These are phyloP conservation scores for Vulpes lagopus DNA, from an alignment of 2,113 vertebrate species.

Conservation along the genomic window DNA sequence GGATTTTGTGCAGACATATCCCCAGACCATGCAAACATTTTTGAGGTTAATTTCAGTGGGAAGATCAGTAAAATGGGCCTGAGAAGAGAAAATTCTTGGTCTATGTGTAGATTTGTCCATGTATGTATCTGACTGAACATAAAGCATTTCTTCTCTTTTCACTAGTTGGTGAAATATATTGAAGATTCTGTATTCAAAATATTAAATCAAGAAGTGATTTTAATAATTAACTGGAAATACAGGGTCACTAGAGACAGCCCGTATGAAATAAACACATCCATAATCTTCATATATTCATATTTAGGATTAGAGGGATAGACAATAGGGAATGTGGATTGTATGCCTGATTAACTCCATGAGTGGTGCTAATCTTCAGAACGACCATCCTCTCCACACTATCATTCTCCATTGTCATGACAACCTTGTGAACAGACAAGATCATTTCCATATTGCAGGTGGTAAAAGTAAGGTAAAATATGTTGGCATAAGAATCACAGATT, in stretches of 20 bases:
- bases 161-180: background rate
- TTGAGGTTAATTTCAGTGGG: background rate
- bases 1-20: background rate
- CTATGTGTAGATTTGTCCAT: background rate
- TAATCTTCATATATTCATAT: background rate
- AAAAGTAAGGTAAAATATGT: background rate
- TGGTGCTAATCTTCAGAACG: background rate
- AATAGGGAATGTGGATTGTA: background rate
- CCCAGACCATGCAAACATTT: background rate
- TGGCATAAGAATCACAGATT: background rate
- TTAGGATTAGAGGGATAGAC: background rate
- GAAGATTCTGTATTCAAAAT: background rate
- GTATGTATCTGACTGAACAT: background rate
- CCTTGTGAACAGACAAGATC: background rate
- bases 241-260: background rate
- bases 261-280: background rate
- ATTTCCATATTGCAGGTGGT: background rate
- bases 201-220: background rate
- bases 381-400: accelerated
- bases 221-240: background rate
- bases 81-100: background rate
- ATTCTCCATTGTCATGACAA: background rate
- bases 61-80: background rate
- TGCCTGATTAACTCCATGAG: background rate
- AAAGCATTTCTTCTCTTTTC: background rate